phyloP scores from a whole-genome alignment of 1,140 invertebrate genomes.

The Tetranychus cinnabarinus region DNA sequence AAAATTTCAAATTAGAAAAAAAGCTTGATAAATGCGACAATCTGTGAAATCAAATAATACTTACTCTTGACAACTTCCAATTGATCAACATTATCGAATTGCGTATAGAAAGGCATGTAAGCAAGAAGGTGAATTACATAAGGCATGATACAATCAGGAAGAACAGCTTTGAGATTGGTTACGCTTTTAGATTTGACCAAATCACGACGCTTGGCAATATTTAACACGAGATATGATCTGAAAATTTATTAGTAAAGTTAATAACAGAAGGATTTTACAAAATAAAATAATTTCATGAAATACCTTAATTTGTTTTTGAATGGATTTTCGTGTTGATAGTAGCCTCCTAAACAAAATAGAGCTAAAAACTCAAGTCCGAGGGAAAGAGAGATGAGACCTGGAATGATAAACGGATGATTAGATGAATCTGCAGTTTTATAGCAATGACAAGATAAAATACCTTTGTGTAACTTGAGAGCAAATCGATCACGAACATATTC shows the following conservation, averaged over 20 bases:
- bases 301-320: conserved; percentile 10
- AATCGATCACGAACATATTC: conserved; percentile 55
- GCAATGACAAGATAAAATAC: conserved; percentile 16
- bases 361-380: conserved; percentile 91
- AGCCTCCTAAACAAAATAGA: conserved; percentile 59
- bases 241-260: background rate
- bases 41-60: background rate
- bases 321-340: conserved; percentile 3
- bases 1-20: conserved; percentile 1
- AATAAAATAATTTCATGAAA: background rate
- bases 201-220: conserved; percentile 68
- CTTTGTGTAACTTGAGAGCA: conserved; percentile 72
- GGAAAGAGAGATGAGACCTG: conserved; percentile 25
- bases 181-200: conserved; percentile 42
- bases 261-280: background rate
- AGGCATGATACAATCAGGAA: conserved; percentile 82
- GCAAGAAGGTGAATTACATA: conserved; percentile 79
- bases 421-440: background rate
- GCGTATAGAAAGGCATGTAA: conserved; percentile 59
- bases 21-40: too few relatives aligned
- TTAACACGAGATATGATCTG: conserved; percentile 34
- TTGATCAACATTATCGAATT: conserved; percentile 43
- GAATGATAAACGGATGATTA: background rate
- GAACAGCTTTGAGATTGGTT: conserved; percentile 17
- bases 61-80: conserved; percentile 17